Base-by-base conservation (phyloP, 2,113 vertebrate genomes). In the Myrmophylax atrothorax region DNA sequence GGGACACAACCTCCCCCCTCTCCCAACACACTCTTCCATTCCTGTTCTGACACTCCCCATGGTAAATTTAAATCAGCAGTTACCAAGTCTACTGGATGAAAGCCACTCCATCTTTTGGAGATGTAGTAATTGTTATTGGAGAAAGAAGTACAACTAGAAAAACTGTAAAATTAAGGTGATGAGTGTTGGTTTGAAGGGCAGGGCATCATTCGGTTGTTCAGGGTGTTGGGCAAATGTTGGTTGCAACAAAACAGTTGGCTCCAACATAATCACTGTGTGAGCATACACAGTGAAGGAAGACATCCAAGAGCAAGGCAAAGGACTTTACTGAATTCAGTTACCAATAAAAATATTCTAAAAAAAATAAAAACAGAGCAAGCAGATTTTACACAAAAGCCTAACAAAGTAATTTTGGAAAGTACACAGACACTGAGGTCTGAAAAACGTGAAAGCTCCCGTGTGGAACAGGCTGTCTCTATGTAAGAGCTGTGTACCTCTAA, bases 1-100 rank as follows among this genome's bases (percentile, higher is more conserved):
- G 22, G 5, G 14, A 37, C 6, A 49, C 14, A 76, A 25, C 24
- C 63, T 58, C 26, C 0, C 1, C 4, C 1, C 5, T 4, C 26
- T 8, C 24, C 33, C 19, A 52, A 50, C 15, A 12, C 10, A 31
- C 22, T 33, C 12, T 20, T 59, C 52, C 59, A 77, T 20, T 64
- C 26, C 40, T 68, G 2, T 52, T 55, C 38, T 74, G 42, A 84
- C 38, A 53, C 16, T 68, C 56, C 52, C 75, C 35, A 35, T 5
- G 7, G 18, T 60, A 74, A 37, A 67, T 42, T 55, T 40, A 60
- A 75, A 67, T 59, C 35, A 77, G 59, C 55, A 84, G 37, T 87
- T 52, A 67, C 29, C 29, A 25, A 3, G 10, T 63, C 35, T 20
- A 63, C 26, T 26, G 17, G 9, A 63, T 28, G 28, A 28, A 73